Evolutionary conservation across 2,113 vertebrate genomes (phyloP), one percentile per base, ranked within the genome.

Genomic region (Trochalopteron elliotii): DNA sequence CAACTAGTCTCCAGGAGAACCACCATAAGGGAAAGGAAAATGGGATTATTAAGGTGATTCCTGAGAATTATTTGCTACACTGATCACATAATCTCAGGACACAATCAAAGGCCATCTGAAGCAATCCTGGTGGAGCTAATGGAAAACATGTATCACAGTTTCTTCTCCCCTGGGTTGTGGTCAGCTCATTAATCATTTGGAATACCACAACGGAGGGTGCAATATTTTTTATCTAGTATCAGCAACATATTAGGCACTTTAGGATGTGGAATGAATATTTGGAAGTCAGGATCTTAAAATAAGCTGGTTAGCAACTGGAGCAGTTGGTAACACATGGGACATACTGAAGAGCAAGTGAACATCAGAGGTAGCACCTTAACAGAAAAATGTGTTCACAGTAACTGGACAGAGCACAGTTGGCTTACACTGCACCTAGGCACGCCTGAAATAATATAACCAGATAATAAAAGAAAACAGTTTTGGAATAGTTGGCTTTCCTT

Each of bases 131-230:
- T 40, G 47, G 30, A 35, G 42, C 19, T 77, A 95, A 87, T 30
- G 59, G 87, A 83, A 90, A 93, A 22, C 30, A 55, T 31, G 30
- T 56, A 90, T 53, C 74, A 76, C 53, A 56, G 33, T 52, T 93
- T 55, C 3, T 7, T 40, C 42, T 83, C 24, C 52, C 33, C 23
- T 55, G n/a, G 31, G 39, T 31, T 88, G 59, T 42, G 50, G 78
- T 72, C 63, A 88, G 40, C 50, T 93, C 76, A 87, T 87, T 86
- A 88, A 93, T 91, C 50, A 92, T 67, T 52, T 80, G 67, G 30
- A 85, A 65, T 47, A 83, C 33, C 55, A 80, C 50, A 74, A 17
- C 0, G 5, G 87, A 87, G 93, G 30, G 33, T 44, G 35, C 18
- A 69, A 35, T 37, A 79, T 60, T 83, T 85, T 93, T 93, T 65